phyloP scores from a whole-genome alignment of 1,140 invertebrate species.

The Asbolus verrucosus region DNA sequence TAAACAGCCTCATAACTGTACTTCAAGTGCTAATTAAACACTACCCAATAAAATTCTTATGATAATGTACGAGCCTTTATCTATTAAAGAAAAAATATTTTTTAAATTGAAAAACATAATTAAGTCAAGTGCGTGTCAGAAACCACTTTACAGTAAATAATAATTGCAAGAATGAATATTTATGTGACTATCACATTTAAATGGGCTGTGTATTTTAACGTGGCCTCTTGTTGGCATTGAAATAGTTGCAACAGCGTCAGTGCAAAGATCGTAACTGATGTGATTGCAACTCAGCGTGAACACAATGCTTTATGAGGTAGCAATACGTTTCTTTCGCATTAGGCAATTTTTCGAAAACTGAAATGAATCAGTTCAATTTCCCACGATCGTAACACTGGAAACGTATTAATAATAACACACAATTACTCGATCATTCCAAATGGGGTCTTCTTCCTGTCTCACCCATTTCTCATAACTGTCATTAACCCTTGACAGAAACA shows the following conservation, averaged over 20 bases:
- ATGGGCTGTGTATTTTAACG: slow-evolving; percentile 8
- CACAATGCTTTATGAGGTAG: too few species aligned
- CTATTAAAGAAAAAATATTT: slow-evolving; percentile 17
- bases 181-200: too few species aligned
- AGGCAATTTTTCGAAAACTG: not conserved
- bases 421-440: slow-evolving; percentile 26
- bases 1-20: slow-evolving; percentile 28
- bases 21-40: slow-evolving; percentile 32
- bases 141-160: slow-evolving; percentile 23
- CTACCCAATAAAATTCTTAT: slow-evolving; percentile 19
- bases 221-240: slow-evolving; percentile 24
- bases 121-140: slow-evolving; percentile 28
- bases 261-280: too few species aligned
- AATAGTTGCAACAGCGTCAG: too few species aligned
- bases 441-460: slow-evolving; percentile 32
- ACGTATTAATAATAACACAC: slow-evolving; percentile 28
- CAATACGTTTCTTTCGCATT: too few species aligned
- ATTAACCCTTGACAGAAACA: slow-evolving; percentile 6
- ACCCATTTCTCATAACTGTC: slow-evolving; percentile 31
- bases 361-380: slow-evolving; percentile 18
- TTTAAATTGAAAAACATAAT: slow-evolving; percentile 10
- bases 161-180: slow-evolving; percentile 28
- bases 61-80: slow-evolving; percentile 14
- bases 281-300: too few species aligned
- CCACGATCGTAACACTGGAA: slow-evolving; percentile 15